Evolutionary conservation across 2,113 vertebrate species (phyloP), one percentile per base, ranked within the genome.

Genomic region (Thinocorus orbignyianus): DNA sequence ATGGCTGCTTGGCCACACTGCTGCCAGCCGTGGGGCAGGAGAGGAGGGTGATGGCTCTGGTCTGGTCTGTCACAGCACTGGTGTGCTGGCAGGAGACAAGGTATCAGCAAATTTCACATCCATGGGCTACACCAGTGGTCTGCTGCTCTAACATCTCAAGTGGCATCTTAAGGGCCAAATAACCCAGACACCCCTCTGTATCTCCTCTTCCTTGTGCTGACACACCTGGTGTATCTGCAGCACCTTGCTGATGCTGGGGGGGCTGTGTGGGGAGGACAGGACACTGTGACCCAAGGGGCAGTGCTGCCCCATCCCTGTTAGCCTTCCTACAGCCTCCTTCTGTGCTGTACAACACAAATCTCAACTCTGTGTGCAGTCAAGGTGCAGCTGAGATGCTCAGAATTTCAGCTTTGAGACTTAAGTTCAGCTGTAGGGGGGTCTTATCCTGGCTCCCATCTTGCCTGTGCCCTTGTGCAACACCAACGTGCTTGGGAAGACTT

Each of bases 311-410:
- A 23, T 65, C 25, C 24, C 14, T 3, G 0, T 4, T 62, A 12
- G 35, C 7, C 30, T 74, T 44, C 46, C 41, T 10, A 4, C 7
- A 35, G 80, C 17, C n/a, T 77, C 15, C 13, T 31, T 26, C 9
- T 16, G 7, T 0, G 2, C 35, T 1, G 1, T 46, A 49, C 0
- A 1, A 30, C 35, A 18, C 14, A 65, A 17, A 81, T 8, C 11
- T 41, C 35, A 33, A 31, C 33, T 81, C 26, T 39, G 41, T 20
- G 13, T 55, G 52, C 46, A 33, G 39, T 35, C 1, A 2, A 79
- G 46, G 42, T 37, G 31, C 1, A 1, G 31, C 48, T n/a, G 54
- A 51, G 30, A 13, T 17, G 25, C n/a, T 71, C 51, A 86, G 46
- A 35, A 13, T 33, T 55, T 68, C 24, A 62, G 41, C 54, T 33